Percentiles rank a stretch among this genome's conserved stretches.
phyloP scores from a whole-genome alignment of 2,113 vertebrate genomes.

The Rhegmatorhina hoffmannsi region DNA sequence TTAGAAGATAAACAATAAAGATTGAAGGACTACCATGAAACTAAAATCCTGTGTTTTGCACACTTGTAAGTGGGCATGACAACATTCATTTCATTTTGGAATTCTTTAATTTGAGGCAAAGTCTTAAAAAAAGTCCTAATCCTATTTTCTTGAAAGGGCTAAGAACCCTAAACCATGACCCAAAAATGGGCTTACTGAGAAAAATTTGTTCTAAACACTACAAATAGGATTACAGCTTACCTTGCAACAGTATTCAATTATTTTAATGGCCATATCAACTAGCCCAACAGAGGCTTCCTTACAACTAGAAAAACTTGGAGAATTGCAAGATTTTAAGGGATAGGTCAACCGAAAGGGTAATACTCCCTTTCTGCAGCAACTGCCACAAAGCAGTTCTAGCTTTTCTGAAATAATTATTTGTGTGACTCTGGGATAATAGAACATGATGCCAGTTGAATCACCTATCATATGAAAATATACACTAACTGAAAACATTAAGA shows the following conservation, averaged over 20 bases:
- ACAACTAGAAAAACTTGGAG: not conserved
- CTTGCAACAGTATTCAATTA: not conserved
- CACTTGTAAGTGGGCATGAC: not conserved
- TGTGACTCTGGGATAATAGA: not conserved
- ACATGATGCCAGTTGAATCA: not conserved
- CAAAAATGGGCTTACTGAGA: not conserved
- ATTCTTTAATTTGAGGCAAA: not conserved
- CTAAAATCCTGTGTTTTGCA: not conserved
- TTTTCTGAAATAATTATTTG: not conserved
- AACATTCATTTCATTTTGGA: not conserved
- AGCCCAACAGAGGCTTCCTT: not conserved
- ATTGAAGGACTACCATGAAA: not conserved
- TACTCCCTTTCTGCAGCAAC: not conserved
- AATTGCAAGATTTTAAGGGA: not conserved
- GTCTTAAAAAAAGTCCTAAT: not conserved
- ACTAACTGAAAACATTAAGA: not conserved
- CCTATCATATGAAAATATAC: not conserved
- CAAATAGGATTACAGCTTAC: conserved; percentile 13
- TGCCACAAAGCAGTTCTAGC: not conserved
- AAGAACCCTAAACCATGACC: not conserved
- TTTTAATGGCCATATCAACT: not conserved
- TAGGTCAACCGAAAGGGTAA: not conserved
- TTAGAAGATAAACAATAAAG: not conserved
- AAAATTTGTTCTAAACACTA: not conserved
- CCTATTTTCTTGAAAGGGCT: not conserved